phyloP scores from a whole-genome alignment of 2,888 invertebrate genomes.

The Coelopa pilipes region DNA sequence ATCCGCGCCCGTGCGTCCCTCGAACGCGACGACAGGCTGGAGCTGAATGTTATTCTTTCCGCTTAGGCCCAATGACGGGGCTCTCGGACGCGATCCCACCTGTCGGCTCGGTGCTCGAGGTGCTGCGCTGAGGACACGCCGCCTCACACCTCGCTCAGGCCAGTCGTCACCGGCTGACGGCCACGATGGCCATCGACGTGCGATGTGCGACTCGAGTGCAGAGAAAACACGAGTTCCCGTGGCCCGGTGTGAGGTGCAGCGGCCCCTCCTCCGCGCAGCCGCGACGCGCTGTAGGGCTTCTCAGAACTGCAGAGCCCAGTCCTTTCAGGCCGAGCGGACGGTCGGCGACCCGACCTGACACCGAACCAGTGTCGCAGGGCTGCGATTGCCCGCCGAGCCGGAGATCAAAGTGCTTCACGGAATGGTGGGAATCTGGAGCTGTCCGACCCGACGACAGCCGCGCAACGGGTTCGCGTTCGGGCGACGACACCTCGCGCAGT shows the following conservation, averaged over 20 bases:
- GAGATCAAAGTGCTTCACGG: background rate
- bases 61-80: slow-evolving; percentile 24
- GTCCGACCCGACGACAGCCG: no score
- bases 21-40: background rate
- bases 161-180: slow-evolving; percentile 55
- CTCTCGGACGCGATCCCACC: slow-evolving; percentile 37
- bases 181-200: slow-evolving; percentile 58
- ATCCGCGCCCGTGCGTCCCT: background rate
- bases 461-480: no score
- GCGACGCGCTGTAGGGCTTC: slow-evolving; percentile 16
- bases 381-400: background rate
- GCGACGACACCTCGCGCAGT: no score
- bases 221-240: slow-evolving; percentile 49
- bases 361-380: background rate
- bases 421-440: no score
- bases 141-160: slow-evolving; percentile 58
- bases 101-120: slow-evolving; percentile 40
- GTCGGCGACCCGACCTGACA: slow-evolving; percentile 15
- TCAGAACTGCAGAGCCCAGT: slow-evolving; percentile 25
- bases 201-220: slow-evolving; percentile 56
- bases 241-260: background rate
- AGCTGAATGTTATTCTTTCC: slow-evolving; percentile 27
- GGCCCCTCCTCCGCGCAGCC: background rate
- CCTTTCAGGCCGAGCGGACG: no score
- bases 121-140: slow-evolving; percentile 58